Conservation (phyloP, 2,797 vertebrate genomes). For the Rhynchotus rufescens region DNA sequence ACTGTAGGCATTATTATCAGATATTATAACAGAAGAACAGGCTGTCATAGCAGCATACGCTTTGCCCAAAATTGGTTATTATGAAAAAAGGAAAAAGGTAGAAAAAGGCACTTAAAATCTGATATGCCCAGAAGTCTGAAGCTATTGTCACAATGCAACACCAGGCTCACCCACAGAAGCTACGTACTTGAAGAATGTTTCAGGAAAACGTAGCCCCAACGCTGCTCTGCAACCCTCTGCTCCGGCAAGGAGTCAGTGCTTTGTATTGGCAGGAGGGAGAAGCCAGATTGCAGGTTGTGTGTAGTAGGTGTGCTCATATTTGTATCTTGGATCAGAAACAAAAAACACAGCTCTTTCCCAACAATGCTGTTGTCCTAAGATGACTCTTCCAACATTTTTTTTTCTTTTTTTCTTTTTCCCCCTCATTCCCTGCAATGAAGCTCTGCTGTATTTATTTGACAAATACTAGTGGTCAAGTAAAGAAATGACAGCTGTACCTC, state of each 20-base stretch:
- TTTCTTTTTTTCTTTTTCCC: background rate
- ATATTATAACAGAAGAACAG: background rate
- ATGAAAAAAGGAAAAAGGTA: background rate
- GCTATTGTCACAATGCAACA: background rate
- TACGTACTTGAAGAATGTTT: background rate
- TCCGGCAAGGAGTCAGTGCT: background rate
- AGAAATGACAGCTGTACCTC: conserved; percentile 22
- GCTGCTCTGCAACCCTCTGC: background rate
- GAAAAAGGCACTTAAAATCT: background rate
- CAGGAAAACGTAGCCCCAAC: background rate
- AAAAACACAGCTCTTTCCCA: background rate
- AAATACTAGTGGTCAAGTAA: conserved; percentile 40
- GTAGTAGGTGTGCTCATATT: background rate
- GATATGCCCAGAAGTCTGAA: background rate
- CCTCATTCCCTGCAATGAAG: background rate
- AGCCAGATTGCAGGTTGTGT: background rate
- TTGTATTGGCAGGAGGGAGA: accelerated
- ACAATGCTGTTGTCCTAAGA: background rate
- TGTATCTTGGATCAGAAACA: conserved; percentile 14
- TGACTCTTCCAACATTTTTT: background rate
- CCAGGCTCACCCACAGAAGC: background rate
- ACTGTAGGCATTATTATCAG: background rate
- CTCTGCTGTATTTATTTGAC: background rate
- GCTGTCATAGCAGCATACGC: background rate
- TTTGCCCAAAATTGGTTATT: background rate